A percentile compares a stretch with the other conserved stretches of the same genome.
Conservation (phyloP, 2,888 invertebrate genomes). For the Callyntrura sp. region DNA sequence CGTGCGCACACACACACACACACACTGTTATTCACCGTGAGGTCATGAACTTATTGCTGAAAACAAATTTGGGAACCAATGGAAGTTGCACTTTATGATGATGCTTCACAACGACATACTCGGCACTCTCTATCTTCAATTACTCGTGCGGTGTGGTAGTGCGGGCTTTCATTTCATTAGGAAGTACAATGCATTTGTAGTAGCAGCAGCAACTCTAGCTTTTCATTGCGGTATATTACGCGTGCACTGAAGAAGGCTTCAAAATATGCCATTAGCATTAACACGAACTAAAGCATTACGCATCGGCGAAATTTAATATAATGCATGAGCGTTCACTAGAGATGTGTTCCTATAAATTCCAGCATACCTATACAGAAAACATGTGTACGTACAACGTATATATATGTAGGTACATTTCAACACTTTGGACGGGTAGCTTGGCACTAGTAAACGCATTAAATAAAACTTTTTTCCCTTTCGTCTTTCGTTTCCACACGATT, state of each 20-base stretch:
- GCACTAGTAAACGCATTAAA: conserved; percentile 62
- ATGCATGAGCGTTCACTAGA: too few species aligned
- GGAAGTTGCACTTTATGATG: conserved; percentile 31
- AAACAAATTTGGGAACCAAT: conserved; percentile 8
- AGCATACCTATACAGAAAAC: not conserved
- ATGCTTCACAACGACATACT: conserved; percentile 18
- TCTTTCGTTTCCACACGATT: conserved; percentile 55
- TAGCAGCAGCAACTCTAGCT: not conserved
- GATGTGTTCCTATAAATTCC: not conserved
- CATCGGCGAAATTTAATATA: not conserved
- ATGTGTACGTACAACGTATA: not conserved
- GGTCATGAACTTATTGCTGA: conserved; percentile 47
- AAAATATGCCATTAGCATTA: conserved; percentile 46
- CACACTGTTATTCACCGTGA: too few species aligned
- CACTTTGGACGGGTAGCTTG: too few species aligned
- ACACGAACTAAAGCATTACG: conserved; percentile 35
- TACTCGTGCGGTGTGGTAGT: conserved; percentile 11
- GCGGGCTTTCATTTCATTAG: conserved; percentile 45
- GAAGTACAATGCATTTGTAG: conserved; percentile 41
- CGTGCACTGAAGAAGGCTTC: conserved; percentile 25
- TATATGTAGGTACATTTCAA: too few species aligned
- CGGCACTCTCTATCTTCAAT: conserved; percentile 34
- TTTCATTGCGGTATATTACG: conserved; percentile 37
- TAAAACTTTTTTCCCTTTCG: conserved; percentile 28
- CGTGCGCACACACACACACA: too few species aligned